Evolutionary conservation across 37 sponge, comb jelly and placozoan genomes (phyloP), one percentile per base, ranked within the genome.

Genomic region (Beroe forskalii): DNA sequence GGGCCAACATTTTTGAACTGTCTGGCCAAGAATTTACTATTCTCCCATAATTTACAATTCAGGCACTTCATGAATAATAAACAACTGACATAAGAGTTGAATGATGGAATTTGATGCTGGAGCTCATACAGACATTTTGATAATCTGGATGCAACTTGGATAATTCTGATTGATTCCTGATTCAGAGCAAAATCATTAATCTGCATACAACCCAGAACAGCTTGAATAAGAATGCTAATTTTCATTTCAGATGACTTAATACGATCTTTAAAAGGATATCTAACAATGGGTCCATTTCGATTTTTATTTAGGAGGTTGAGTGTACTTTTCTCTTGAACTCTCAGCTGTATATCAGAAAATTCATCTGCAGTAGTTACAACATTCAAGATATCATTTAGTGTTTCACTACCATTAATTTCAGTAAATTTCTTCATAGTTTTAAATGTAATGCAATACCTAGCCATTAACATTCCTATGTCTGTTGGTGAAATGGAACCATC

Each of bases 171-270:
- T 67, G 94, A 92, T 90, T 96, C 97, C 62, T 99, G 97, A 63
- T 92, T 93, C 91, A 96, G 93, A 31, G 93, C 89, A 90, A 96
- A 96, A 55, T 99, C 97, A 62, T 92, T 94, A 8, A 99, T 80
- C 4, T 95, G 92, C 32, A 99, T 89, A 48, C 96, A 94, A 28
- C 97, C 99, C 0, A 99, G 93, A 61, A 93, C 90, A 19, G 99
- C 95, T 89, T 99, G 99, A 0, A 99, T 94, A 0, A 99, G 91
- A 92, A 80, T 27, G 42, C 86, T 95, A 19, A 96, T 94, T 92
- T 99, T 99, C 99, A 99, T 99, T 62, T 94, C 94, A 32, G 91
- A 93, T 30, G 96, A 76, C 67, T 99, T 99, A 42, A 99, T 95
- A 69, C 94, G 96, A 0, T 95, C 97, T 41, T 60, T 89, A 92